A percentile compares a stretch with the other conserved stretches of the same genome.
Evolutionary conservation across 2,113 vertebrate genomes (phyloP).

Genomic region (Semicossyphus pulcher): DNA sequence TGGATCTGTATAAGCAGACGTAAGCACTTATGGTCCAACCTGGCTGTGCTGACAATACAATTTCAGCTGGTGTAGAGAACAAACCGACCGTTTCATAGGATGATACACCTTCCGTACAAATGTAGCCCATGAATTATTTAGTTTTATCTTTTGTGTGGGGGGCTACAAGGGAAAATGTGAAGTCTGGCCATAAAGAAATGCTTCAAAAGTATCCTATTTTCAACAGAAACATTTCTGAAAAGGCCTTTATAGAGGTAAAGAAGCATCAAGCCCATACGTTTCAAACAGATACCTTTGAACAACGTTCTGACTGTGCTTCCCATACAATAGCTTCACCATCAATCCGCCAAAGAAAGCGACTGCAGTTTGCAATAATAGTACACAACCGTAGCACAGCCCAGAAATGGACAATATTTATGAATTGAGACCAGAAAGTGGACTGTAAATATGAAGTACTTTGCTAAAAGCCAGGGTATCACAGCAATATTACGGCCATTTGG

Average conservation of each 20-base stretch:
- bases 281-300: conserved; percentile 19
- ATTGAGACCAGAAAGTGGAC: conserved; percentile 31
- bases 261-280: conserved; percentile 3
- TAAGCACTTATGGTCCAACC: conserved; percentile 57
- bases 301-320: conserved; percentile 6
- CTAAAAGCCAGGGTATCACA: conserved; percentile 39
- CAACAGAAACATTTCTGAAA: conserved; percentile 15
- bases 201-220: conserved; percentile 22
- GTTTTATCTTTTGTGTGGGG: conserved; percentile 48
- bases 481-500: conserved; percentile 32
- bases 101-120: conserved; percentile 58
- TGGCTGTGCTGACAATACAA: conserved; percentile 66
- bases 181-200: conserved; percentile 36
- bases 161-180: conserved; percentile 32
- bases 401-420: conserved; percentile 42
- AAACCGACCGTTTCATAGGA: conserved; percentile 54
- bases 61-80: conserved; percentile 50
- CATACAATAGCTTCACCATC: conserved; percentile 11
- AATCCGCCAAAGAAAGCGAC: neutral
- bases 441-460: conserved; percentile 48
- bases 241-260: neutral
- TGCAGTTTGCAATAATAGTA: conserved; percentile 8
- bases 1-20: conserved; percentile 39
- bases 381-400: neutral
- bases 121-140: conserved; percentile 68